These are phyloP conservation scores for Zosterops japonicus DNA, from an alignment of 2,113 vertebrate genomes.

Conservation along the genomic window DNA sequence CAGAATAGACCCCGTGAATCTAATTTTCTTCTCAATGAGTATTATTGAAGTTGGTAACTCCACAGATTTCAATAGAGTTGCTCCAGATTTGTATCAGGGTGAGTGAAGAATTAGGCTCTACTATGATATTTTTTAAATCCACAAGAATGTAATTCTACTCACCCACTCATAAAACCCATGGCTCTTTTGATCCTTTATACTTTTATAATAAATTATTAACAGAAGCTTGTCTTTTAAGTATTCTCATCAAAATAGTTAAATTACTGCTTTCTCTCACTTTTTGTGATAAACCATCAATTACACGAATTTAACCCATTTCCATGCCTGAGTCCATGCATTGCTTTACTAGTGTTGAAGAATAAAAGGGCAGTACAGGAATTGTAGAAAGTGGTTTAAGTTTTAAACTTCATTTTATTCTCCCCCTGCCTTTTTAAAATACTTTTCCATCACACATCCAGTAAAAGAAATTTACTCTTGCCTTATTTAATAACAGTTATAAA, in stretches of 20 bases:
- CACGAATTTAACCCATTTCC: background rate
- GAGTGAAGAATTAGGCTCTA: constrained; percentile 38
- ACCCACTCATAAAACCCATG: background rate
- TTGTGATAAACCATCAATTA: background rate
- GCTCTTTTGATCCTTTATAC: constrained; percentile 25
- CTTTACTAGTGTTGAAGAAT: background rate
- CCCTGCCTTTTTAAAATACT: background rate
- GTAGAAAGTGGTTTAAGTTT: background rate
- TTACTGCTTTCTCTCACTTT: background rate
- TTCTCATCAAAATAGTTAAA: constrained; percentile 7
- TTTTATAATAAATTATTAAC: background rate
- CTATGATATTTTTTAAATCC: constrained; percentile 32
- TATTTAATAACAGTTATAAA: background rate
- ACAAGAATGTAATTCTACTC: constrained; percentile 29
- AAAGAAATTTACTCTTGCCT: background rate
- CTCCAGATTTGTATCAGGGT: constrained; percentile 35
- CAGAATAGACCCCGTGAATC: constrained; percentile 54
- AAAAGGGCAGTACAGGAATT: background rate
- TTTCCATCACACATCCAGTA: background rate
- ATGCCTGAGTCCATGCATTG: background rate
- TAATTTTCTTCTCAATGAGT: constrained; percentile 62
- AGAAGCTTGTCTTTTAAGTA: constrained; percentile 3
- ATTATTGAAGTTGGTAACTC: constrained; percentile 21
- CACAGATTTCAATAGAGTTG: constrained; percentile 44
- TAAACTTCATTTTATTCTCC: background rate